Conservation (phyloP, 2,888 invertebrate species). For the Sericinus montela region DNA sequence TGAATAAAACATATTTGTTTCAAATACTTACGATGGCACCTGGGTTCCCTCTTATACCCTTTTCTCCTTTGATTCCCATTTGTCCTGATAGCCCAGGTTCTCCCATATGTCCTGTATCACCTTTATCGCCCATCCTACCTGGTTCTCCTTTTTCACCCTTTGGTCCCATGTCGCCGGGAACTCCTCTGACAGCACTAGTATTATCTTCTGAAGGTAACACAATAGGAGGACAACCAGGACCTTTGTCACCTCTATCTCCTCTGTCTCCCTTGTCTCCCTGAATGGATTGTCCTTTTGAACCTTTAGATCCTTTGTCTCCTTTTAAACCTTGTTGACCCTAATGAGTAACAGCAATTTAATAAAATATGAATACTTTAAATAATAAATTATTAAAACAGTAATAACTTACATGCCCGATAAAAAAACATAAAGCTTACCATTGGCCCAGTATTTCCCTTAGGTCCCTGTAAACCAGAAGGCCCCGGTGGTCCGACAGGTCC, state of each 20-base stretch:
- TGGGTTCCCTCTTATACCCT: slow-evolving; percentile 90
- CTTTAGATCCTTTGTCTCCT: slow-evolving; percentile 85
- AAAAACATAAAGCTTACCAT: slow-evolving; percentile 55
- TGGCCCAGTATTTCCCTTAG: slow-evolving; percentile 81
- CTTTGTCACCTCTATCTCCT: slow-evolving; percentile 73
- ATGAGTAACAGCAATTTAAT: slow-evolving; percentile 23
- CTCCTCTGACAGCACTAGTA: slow-evolving; percentile 59
- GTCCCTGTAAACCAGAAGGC: slow-evolving; percentile 77
- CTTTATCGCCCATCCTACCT: slow-evolving; percentile 83
- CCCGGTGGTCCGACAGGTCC: slow-evolving; percentile 83
- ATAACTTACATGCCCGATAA: neutral
- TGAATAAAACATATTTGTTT: too few species aligned
- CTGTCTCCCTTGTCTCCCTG: slow-evolving; percentile 82
- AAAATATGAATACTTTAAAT: neutral
- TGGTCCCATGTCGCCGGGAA: slow-evolving; percentile 74
- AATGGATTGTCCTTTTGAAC: slow-evolving; percentile 72
- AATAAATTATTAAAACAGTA: neutral
- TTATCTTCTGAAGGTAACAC: slow-evolving; percentile 49
- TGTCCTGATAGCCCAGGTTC: slow-evolving; percentile 83
- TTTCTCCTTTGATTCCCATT: slow-evolving; percentile 89
- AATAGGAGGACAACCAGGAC: slow-evolving; percentile 53
- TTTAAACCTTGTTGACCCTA: slow-evolving; percentile 84
- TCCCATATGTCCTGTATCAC: slow-evolving; percentile 85
- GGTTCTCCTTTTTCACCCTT: slow-evolving; percentile 81
- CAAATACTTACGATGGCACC: slow-evolving; percentile 84